Conservation (phyloP, 2,113 vertebrate species). For the Pseudolaguvia tuberculata region DNA sequence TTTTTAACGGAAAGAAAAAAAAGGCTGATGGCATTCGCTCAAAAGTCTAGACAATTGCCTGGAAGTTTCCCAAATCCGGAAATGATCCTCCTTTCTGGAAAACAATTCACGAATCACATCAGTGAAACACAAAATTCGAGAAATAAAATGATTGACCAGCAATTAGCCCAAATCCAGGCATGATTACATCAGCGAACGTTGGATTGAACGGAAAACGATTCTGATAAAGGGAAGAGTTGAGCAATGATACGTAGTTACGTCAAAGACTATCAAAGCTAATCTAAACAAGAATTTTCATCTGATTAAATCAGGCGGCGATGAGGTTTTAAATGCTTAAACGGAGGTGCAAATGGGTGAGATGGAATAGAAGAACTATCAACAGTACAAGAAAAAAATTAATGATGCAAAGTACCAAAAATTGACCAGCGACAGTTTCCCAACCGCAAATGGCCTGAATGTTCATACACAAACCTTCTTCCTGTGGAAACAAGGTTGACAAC, state of each 20-base stretch:
- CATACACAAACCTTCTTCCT: no score
- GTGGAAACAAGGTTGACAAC: no score
- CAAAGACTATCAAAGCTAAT: neutral
- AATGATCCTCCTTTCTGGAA: neutral
- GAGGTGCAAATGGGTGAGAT: neutral
- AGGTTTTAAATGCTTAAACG: neutral
- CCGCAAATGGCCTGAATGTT: neutral
- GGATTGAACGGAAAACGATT: neutral
- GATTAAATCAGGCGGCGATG: neutral
- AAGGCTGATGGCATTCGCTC: neutral
- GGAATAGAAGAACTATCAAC: neutral
- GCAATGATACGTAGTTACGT: no score
- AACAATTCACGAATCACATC: neutral
- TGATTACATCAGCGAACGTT: no score
- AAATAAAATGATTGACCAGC: neutral
- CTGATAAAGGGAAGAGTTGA: neutral
- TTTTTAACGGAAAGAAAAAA: neutral
- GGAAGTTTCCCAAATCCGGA: neutral
- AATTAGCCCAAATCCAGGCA: neutral
- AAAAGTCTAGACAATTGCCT: neutral
- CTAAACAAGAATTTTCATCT: neutral
- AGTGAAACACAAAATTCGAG: no score
- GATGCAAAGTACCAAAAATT: neutral
- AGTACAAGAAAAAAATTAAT: neutral
- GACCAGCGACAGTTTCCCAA: neutral